These are phyloP conservation scores for Zingel zingel DNA, from an alignment of 2,113 vertebrate species.

Conservation along the genomic window DNA sequence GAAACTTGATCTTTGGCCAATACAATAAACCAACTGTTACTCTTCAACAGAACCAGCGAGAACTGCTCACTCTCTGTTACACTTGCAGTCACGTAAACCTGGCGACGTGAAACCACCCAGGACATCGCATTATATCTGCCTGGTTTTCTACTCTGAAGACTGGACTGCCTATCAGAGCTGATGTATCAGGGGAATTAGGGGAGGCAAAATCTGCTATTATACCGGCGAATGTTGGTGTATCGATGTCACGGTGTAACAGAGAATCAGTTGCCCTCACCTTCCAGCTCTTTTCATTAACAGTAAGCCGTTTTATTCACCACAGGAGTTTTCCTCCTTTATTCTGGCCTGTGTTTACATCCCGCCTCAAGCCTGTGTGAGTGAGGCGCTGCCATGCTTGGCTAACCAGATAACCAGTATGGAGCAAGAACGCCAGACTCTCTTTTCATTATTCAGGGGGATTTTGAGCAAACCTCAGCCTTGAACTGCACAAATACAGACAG, in stretches of 20 bases:
- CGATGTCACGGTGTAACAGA: conserved; percentile 52
- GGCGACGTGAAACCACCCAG: conserved; percentile 21
- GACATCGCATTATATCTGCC: conserved; percentile 29
- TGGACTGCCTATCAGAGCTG: neutral
- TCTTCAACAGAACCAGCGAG: conserved; percentile 1
- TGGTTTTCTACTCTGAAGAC: conserved; percentile 18
- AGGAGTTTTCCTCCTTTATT: conserved; percentile 51
- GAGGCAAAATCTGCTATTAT: conserved; percentile 48
- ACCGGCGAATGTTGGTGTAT: conserved; percentile 49
- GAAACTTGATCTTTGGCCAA: conserved; percentile 6
- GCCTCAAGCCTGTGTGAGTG: conserved; percentile 31
- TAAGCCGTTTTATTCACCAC: conserved; percentile 52
- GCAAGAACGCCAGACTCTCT: conserved; percentile 27
- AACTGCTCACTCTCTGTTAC: conserved; percentile 4
- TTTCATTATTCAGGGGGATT: conserved; percentile 56
- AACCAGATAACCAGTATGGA: conserved; percentile 50
- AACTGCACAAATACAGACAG: conserved; percentile 49
- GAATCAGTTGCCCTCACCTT: conserved; percentile 47
- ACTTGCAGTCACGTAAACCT: neutral
- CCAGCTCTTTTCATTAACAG: conserved; percentile 48
- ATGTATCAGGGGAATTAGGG: conserved; percentile 40
- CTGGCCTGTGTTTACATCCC: conserved; percentile 43
- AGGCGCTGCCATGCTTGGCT: conserved; percentile 23
- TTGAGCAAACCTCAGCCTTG: conserved; percentile 38
- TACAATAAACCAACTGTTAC: neutral